Percentiles rank a stretch among this genome's conserved stretches.
phyloP scores from a whole-genome alignment of 1,140 invertebrate species.

The Eurosta solidaginis region DNA sequence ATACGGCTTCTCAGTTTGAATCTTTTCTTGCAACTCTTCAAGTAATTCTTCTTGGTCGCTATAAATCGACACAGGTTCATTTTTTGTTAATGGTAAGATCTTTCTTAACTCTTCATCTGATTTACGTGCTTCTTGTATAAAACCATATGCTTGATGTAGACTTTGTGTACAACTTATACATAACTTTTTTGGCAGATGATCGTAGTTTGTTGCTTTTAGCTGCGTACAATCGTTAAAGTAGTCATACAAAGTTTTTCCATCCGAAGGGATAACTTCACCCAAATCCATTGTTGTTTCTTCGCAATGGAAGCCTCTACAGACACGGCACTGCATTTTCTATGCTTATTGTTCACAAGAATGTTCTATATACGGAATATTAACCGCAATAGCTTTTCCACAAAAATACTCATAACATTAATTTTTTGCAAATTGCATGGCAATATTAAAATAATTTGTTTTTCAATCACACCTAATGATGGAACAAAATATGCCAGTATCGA shows the following conservation, averaged over 20 bases:
- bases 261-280: neutral
- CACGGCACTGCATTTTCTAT: slow-evolving; percentile 12
- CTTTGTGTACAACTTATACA: neutral
- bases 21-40: too few relatives aligned
- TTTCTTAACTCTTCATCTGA: neutral
- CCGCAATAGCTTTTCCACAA: too few relatives aligned
- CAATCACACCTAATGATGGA: too few relatives aligned
- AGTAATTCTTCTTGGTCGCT: too few relatives aligned
- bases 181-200: neutral
- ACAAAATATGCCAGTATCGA: too few relatives aligned
- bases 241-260: neutral
- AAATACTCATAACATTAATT: too few relatives aligned
- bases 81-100: neutral
- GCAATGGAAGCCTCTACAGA: neutral
- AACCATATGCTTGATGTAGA: neutral
- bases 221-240: slow-evolving; percentile 11
- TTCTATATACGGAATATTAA: too few relatives aligned
- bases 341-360: too few relatives aligned
- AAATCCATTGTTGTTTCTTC: neutral
- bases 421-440: too few relatives aligned
- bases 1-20: too few relatives aligned
- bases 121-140: neutral
- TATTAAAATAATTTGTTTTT: too few relatives aligned
- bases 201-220: neutral
- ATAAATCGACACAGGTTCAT: neutral